These are phyloP conservation scores for Schizopygopsis malacanthus DNA, from an alignment of 2,797 vertebrate species.

Conservation along the genomic window DNA sequence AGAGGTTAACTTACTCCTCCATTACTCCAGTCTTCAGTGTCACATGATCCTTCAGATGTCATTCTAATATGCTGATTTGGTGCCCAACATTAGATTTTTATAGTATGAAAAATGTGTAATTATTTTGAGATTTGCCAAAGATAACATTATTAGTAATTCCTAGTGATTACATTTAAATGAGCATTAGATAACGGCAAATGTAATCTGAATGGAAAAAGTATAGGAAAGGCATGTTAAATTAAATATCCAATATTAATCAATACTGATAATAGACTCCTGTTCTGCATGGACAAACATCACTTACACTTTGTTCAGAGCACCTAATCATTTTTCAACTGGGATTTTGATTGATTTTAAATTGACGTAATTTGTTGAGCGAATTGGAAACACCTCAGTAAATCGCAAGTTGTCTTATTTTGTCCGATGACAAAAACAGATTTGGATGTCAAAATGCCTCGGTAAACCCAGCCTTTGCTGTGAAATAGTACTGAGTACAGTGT, in stretches of 20 bases:
- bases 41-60: not conserved
- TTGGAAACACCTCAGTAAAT: not conserved
- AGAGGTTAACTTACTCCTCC: not conserved
- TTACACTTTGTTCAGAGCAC: not conserved
- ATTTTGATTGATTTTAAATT: not conserved
- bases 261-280: constrained; percentile 5
- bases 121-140: not conserved
- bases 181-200: not conserved
- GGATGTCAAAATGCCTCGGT: not conserved
- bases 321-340: not conserved
- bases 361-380: not conserved
- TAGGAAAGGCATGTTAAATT: not conserved
- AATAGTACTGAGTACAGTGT: not conserved
- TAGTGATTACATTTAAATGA: not conserved
- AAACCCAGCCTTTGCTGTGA: not conserved
- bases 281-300: not conserved
- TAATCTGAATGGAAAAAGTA: not conserved
- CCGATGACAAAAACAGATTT: constrained; percentile 11
- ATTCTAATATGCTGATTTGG: not conserved
- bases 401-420: not conserved
- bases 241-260: not conserved
- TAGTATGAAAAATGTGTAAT: not conserved
- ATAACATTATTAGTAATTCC: not conserved
- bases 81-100: not conserved
- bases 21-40: not conserved